Conservation (phyloP, 1,140 invertebrate genomes). For the Megalonaias nervosa region DNA sequence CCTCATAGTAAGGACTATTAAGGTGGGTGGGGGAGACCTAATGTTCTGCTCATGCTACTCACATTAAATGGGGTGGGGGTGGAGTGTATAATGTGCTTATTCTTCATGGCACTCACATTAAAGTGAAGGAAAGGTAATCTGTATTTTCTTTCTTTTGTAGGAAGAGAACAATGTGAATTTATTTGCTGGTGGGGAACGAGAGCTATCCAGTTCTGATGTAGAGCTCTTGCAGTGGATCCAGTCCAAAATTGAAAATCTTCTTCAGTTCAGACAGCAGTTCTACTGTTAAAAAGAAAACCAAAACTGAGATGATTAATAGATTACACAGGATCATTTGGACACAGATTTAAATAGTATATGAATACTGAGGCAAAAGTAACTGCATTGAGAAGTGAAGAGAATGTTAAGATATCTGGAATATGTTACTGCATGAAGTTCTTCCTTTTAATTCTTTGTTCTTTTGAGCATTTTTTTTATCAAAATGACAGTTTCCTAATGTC, state of each 20-base stretch:
- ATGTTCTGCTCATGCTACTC: not conserved
- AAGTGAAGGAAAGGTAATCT: not conserved
- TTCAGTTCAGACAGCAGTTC: slow-evolving; percentile 21
- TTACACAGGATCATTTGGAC: no score
- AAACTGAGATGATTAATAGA: no score
- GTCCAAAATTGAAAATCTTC: slow-evolving; percentile 27
- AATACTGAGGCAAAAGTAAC: no score
- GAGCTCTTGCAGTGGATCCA: slow-evolving; percentile 33
- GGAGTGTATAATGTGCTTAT: not conserved
- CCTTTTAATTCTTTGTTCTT: no score
- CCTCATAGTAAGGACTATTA: not conserved
- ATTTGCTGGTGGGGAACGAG: slow-evolving; percentile 32
- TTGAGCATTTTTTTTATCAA: no score
- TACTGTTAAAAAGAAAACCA: no score
- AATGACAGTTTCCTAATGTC: no score
- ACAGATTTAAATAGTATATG: no score
- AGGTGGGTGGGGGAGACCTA: not conserved
- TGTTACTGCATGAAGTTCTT: no score
- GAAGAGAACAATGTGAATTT: slow-evolving; percentile 33
- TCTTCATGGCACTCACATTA: not conserved
- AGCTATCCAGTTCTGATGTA: slow-evolving; percentile 24
- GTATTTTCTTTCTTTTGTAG: not conserved
- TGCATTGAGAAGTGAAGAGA: no score
- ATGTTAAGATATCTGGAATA: no score
- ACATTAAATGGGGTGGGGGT: not conserved